These are phyloP conservation scores for Cavia aperea DNA, from an alignment of 2,113 vertebrate species.

Conservation along the genomic window DNA sequence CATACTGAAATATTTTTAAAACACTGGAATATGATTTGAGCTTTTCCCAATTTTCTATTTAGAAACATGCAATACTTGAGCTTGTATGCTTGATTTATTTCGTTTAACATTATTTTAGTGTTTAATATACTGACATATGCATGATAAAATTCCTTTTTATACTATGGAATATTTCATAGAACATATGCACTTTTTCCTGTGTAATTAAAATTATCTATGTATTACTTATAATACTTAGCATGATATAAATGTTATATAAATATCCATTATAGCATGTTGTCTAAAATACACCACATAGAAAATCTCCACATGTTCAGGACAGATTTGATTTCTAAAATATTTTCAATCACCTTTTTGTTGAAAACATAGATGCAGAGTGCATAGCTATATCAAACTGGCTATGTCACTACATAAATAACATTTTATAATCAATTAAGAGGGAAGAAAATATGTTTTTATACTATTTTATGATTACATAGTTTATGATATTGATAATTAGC, in stretches of 20 bases:
- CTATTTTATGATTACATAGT: background rate
- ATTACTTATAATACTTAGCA: background rate
- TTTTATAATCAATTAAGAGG: background rate
- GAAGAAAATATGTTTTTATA: background rate
- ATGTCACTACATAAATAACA: no score
- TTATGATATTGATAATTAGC: background rate
- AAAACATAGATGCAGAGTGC: background rate
- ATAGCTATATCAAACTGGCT: background rate
- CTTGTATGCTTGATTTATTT: background rate
- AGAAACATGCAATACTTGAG: background rate
- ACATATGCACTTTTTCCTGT: background rate
- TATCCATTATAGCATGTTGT: background rate
- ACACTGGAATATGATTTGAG: background rate
- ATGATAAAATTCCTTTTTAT: background rate
- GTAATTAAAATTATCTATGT: fast-evolving
- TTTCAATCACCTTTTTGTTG: background rate
- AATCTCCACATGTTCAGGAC: background rate
- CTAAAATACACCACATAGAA: background rate
- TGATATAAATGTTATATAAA: background rate
- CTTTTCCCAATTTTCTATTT: background rate
- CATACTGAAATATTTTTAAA: background rate
- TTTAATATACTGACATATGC: background rate
- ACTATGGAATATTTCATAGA: background rate
- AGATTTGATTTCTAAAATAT: background rate
- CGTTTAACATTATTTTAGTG: background rate